A percentile compares a stretch with the other conserved stretches of the same genome.
phyloP scores from a whole-genome alignment of 2,113 vertebrate species.

The Chaetura pelagica region DNA sequence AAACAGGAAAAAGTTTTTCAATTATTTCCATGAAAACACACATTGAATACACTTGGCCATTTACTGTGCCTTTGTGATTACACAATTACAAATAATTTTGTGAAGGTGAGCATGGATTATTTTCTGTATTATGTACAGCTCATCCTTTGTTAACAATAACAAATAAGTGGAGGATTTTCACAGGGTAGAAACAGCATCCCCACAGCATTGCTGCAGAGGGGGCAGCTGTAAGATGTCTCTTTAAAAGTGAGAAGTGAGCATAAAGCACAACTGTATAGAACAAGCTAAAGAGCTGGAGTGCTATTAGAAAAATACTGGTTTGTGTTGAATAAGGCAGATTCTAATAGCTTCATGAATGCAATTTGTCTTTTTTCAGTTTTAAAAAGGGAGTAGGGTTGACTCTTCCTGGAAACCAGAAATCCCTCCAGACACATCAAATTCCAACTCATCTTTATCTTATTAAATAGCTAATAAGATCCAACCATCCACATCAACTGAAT shows the following conservation, averaged over 20 bases:
- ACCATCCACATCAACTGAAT: not conserved
- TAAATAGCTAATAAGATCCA: conserved; percentile 21
- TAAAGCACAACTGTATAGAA: not conserved
- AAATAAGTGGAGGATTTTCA: not conserved
- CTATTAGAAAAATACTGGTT: not conserved
- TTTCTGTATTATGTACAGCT: not conserved
- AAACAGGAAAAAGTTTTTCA: not conserved
- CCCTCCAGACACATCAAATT: not conserved
- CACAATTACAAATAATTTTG: not conserved
- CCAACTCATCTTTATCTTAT: conserved; percentile 3
- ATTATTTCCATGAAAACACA: not conserved
- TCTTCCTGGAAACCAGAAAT: conserved; percentile 46
- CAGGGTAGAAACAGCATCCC: not conserved
- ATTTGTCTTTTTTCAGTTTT: not conserved
- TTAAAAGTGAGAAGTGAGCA: not conserved
- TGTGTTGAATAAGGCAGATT: not conserved
- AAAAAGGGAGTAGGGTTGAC: not conserved
- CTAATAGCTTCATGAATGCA: not conserved
- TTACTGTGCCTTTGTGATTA: not conserved
- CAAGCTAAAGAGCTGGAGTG: not conserved
- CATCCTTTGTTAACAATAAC: not conserved
- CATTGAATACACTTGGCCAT: not conserved
- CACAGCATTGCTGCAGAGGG: not conserved
- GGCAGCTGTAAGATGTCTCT: not conserved
- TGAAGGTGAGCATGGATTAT: not conserved